Evolutionary conservation across 2,113 vertebrate genomes (phyloP), one percentile per base, ranked within the genome.

Genomic region (Limanda limanda): DNA sequence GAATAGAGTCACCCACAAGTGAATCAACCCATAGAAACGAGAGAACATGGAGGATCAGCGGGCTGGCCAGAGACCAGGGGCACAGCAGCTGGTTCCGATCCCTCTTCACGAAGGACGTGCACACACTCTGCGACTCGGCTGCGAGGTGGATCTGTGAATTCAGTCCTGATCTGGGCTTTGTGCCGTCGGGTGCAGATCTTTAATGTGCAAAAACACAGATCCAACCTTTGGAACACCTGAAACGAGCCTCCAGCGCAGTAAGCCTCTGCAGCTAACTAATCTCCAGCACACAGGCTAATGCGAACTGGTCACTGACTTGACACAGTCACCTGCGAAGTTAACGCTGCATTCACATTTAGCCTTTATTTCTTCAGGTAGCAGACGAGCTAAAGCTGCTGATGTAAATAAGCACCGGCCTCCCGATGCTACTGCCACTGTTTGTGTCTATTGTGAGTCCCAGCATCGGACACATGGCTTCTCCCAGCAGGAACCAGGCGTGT

Each of bases 1-100:
- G 82, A 91, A 89, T 70, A 37, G 78, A 84, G 52, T 42, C 85
- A 83, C 83, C 84, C 85, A 68, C 62, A 82, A 79, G 24, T 24
- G 69, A 81, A 66, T 79, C 58, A 61, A 64, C 24, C 55, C 56
- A 76, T 61, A 68, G 60, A 75, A 69, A 81, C 56, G 21, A 15
- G 56, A 15, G 4, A 64, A 67, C 45, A 81, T 68, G 59, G 82
- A 60, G 68, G 81, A 35, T 73, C 45, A 23, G 69, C 14, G 31
- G 65, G 52, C 74, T 68, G 67, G 40, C n/a, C 9, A 61, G 56
- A 65, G 76, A 77, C 18, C 14, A 45, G 58, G 61, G 61, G 42
- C 58, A 71, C n/a, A n/a, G n/a, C n/a, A n/a, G n/a, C n/a, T 60
- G 68, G 42, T 52, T 66, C 45, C 21, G 18, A 45, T 47, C 54